Conservation (phyloP, 2,113 vertebrate genomes). For the Sarotherodon lohbergeri region DNA sequence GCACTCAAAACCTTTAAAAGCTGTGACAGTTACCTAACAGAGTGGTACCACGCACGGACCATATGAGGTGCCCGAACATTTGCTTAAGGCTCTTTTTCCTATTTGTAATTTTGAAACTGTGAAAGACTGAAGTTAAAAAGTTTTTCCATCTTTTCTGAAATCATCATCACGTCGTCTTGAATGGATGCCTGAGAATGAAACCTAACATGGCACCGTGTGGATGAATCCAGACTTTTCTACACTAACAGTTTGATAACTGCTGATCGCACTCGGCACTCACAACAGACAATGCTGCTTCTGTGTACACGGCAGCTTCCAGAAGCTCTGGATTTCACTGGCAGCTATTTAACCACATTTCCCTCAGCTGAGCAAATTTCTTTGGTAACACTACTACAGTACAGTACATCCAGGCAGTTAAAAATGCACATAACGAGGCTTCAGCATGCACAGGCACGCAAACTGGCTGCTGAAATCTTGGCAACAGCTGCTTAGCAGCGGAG, state of each 20-base stretch:
- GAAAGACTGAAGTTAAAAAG: not conserved
- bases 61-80: fast-evolving
- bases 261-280: not conserved
- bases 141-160: not conserved
- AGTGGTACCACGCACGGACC: fast-evolving
- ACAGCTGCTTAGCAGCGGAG: slow-evolving; percentile 42
- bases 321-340: not conserved
- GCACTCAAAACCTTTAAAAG: not conserved
- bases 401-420: not conserved
- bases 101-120: not conserved
- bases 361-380: not conserved
- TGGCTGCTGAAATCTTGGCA: not conserved
- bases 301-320: slow-evolving; percentile 18
- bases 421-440: not conserved
- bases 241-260: not conserved
- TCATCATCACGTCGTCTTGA: not conserved
- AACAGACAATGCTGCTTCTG: slow-evolving; percentile 13
- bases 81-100: not conserved
- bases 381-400: not conserved
- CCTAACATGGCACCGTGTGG: not conserved
- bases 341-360: not conserved
- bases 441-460: not conserved
- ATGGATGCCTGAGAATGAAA: not conserved
- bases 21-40: not conserved
- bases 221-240: not conserved